A percentile compares a stretch with the other conserved stretches of the same genome.
Evolutionary conservation across 2,797 vertebrate genomes (phyloP).

Genomic region (Danio kyathit): DNA sequence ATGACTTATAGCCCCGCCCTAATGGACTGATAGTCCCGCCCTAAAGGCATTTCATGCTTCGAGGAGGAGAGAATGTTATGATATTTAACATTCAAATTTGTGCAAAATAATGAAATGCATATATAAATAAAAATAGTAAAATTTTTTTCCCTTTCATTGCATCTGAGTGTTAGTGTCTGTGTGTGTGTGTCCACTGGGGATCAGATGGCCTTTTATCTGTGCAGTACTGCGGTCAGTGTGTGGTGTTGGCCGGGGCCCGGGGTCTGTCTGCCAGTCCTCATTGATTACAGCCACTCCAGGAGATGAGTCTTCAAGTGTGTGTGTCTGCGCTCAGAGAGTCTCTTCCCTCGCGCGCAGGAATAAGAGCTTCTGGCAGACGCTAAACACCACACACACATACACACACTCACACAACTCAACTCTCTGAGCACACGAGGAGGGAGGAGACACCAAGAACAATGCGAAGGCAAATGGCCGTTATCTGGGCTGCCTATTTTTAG

Average conservation of each 20-base stretch:
- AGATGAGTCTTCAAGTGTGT: constrained; percentile 41
- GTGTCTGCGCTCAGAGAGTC: constrained; percentile 33
- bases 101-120: too few relatives aligned
- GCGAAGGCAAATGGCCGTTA: constrained; percentile 46
- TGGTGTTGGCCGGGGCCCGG: constrained; percentile 22
- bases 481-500: constrained; percentile 64
- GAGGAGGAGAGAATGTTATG: too few relatives aligned
- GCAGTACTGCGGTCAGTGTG: constrained; percentile 39
- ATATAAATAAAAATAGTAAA: too few relatives aligned
- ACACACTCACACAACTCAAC: constrained; percentile 34
- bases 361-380: constrained; percentile 2
- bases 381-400: background rate
- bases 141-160: too few relatives aligned
- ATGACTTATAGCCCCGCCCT: too few relatives aligned
- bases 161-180: too few relatives aligned
- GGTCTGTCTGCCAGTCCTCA: constrained; percentile 33
- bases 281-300: constrained; percentile 50
- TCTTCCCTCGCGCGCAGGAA: background rate
- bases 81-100: too few relatives aligned
- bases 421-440: constrained; percentile 17
- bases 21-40: too few relatives aligned
- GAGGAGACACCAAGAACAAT: constrained; percentile 38
- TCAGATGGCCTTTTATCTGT: constrained; percentile 46
- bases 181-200: background rate
- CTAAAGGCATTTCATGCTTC: too few relatives aligned